These are phyloP conservation scores for Reticulitermes lucifugus DNA, from an alignment of 2,888 invertebrate genomes.

Conservation along the genomic window DNA sequence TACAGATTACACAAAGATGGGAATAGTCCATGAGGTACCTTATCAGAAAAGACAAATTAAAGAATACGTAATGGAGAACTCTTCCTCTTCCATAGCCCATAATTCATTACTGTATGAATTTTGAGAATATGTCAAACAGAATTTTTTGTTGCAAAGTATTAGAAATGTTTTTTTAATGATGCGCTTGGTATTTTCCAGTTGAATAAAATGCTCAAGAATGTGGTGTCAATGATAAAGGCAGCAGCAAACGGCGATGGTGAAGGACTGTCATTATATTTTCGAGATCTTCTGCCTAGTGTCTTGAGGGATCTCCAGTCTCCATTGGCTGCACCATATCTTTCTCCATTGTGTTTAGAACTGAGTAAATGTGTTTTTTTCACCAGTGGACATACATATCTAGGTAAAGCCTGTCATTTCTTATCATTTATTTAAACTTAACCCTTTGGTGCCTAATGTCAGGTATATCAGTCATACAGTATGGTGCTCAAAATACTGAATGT, in stretches of 20 bases:
- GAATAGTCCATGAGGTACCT: no score
- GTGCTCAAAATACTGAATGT: no score
- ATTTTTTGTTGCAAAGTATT: no score
- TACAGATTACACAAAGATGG: no score
- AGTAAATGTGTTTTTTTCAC: slow-evolving; percentile 71
- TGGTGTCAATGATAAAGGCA: slow-evolving; percentile 52
- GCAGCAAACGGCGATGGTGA: slow-evolving; percentile 59
- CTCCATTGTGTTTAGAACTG: slow-evolving; percentile 72
- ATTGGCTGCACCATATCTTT: slow-evolving; percentile 77
- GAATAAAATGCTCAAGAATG: slow-evolving; percentile 55
- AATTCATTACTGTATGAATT: no score
- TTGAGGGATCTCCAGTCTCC: slow-evolving; percentile 79
- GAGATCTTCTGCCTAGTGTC: slow-evolving; percentile 68
- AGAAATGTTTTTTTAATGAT: neutral
- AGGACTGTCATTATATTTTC: slow-evolving; percentile 58
- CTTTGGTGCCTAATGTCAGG: no score
- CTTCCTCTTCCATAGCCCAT: no score
- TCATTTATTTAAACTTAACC: no score
- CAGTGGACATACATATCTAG: slow-evolving; percentile 51
- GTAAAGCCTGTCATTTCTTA: slow-evolving; percentile 12
- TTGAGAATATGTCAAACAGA: no score
- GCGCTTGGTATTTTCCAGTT: slow-evolving; percentile 58
- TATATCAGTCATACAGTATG: no score
- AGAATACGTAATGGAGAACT: no score
- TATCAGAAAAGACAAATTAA: no score